Conservation (phyloP, 2,113 vertebrate genomes). For the Phalacrocorax brasilianus region DNA sequence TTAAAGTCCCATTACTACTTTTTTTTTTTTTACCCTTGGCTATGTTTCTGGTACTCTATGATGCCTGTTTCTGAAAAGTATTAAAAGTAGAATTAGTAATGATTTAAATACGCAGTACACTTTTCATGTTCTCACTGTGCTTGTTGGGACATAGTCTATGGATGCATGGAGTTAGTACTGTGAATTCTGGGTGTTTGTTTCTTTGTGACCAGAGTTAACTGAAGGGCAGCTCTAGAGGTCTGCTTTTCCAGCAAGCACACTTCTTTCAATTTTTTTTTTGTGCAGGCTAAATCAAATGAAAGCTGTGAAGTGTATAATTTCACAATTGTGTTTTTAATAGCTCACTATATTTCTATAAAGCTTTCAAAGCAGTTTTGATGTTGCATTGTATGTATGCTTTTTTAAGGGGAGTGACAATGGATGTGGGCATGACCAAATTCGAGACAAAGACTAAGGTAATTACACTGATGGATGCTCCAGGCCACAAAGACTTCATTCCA, state of each 20-base stretch:
- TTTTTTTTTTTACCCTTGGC: background rate
- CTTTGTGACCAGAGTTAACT: background rate
- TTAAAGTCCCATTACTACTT: background rate
- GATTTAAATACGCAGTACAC: background rate
- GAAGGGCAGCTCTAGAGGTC: background rate
- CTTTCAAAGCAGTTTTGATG: background rate
- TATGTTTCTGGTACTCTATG: background rate
- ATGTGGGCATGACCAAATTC: conserved; percentile 98
- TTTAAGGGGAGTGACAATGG: conserved; percentile 96
- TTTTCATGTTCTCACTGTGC: background rate
- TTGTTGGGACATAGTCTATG: background rate
- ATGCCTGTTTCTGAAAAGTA: background rate
- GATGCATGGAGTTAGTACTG: background rate
- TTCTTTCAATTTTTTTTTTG: background rate
- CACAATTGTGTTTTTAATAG: background rate
- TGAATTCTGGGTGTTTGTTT: background rate
- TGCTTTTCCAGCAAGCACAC: background rate
- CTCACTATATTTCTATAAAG: background rate
- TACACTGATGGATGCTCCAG: conserved; percentile 97
- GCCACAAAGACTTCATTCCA: conserved; percentile 98
- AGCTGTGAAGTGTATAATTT: background rate
- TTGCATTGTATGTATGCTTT: background rate
- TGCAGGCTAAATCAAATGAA: background rate
- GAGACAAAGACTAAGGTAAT: conserved; percentile 93
- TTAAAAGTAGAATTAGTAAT: background rate